A percentile compares a stretch with the other conserved stretches of the same genome.
These are phyloP conservation scores for Elysia chlorotica DNA, from an alignment of 1,140 invertebrate species.

Conservation along the genomic window DNA sequence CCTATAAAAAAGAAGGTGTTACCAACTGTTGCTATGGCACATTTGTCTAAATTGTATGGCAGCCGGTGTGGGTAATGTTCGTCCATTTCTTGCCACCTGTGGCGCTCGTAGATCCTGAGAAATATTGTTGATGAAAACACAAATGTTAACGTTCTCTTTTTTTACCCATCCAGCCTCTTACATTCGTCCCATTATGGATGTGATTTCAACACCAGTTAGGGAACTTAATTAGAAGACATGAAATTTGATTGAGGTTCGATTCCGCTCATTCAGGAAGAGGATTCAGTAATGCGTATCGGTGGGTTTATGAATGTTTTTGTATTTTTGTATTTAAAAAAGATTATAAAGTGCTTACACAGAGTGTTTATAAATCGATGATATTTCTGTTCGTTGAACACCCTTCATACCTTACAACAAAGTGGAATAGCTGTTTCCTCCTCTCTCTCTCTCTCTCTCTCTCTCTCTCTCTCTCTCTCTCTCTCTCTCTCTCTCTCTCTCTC, in stretches of 20 bases:
- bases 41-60: constrained; percentile 29
- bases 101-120: constrained; percentile 34
- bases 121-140: too few relatives aligned
- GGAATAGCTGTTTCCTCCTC: neutral
- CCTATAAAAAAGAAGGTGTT: neutral
- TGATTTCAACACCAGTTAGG: too few relatives aligned
- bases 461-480: neutral
- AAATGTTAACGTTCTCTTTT: too few relatives aligned
- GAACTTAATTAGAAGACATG: too few relatives aligned
- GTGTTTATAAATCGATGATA: neutral
- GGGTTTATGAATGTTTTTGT: neutral
- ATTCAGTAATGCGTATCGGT: neutral
- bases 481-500: neutral
- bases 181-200: too few relatives aligned
- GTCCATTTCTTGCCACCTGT: constrained; percentile 40
- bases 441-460: neutral
- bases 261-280: neutral
- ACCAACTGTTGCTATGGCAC: neutral
- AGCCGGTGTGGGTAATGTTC: constrained; percentile 36
- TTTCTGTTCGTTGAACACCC: neutral
- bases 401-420: neutral
- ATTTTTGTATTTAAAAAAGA: neutral
- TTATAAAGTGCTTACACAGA: neutral
- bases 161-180: too few relatives aligned
- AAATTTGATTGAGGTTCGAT: neutral